Conservation (phyloP, 2,888 invertebrate species). For the Pandemis cinnamomeana region DNA sequence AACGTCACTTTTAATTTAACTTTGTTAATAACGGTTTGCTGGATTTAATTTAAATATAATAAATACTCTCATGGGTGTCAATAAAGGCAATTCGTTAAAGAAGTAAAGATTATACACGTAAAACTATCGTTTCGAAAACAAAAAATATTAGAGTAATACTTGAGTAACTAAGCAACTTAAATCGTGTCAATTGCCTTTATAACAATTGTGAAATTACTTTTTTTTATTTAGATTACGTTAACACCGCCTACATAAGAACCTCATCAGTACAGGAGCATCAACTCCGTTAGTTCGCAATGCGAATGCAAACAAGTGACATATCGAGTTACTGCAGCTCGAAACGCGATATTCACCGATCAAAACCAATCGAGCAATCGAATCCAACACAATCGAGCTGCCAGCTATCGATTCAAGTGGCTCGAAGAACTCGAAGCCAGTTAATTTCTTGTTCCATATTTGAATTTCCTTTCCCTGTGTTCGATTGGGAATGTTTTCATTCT, state of each 20-base stretch:
- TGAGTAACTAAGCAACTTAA: no score
- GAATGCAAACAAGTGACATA: slow-evolving; percentile 65
- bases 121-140: no score
- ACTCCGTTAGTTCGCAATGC: slow-evolving; percentile 57
- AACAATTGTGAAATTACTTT: not conserved
- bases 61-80: no score
- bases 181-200: no score
- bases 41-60: not conserved
- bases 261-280: slow-evolving; percentile 44
- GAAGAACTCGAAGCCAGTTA: slow-evolving; percentile 27
- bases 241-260: not conserved
- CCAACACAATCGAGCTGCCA: slow-evolving; percentile 66
- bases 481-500: slow-evolving; percentile 38
- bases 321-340: slow-evolving; percentile 57
- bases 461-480: slow-evolving; percentile 23
- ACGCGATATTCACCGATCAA: slow-evolving; percentile 51
- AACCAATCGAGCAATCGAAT: slow-evolving; percentile 59
- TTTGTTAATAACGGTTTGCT: not conserved
- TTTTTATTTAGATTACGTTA: not conserved
- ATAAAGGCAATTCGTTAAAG: no score
- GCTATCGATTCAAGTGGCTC: slow-evolving; percentile 52
- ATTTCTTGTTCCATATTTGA: slow-evolving; percentile 40
- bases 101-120: no score
- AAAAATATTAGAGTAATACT: no score
- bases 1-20: slow-evolving; percentile 11